Percentiles rank a stretch among this genome's conserved stretches.
These are phyloP conservation scores for Threskiornis aethiopicus DNA, from an alignment of 2,797 vertebrate genomes.

Conservation along the genomic window DNA sequence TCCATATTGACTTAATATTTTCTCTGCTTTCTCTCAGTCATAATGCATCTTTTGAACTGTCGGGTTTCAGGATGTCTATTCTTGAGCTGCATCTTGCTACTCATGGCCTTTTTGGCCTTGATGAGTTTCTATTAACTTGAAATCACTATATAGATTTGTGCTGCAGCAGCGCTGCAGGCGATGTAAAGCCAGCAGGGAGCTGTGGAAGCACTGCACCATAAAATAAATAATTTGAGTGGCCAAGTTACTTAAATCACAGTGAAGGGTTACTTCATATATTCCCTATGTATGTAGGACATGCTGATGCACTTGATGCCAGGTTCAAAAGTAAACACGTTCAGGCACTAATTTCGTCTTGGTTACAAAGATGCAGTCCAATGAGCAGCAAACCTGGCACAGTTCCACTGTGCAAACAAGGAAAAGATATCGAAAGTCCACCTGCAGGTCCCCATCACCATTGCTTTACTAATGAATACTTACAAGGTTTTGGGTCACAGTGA, in stretches of 20 bases:
- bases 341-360: neutral
- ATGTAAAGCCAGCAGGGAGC: neutral
- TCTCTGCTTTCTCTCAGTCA: neutral
- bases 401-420: neutral
- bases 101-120: neutral
- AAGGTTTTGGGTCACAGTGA: neutral
- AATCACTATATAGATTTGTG: neutral
- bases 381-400: neutral
- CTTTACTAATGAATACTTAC: neutral
- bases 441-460: neutral
- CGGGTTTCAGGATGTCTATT: neutral
- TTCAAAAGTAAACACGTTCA: neutral
- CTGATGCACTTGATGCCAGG: neutral
- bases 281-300: neutral
- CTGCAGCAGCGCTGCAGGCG: accelerated
- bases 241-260: neutral
- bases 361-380: neutral
- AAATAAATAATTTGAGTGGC: neutral
- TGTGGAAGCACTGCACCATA: neutral
- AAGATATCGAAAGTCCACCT: neutral
- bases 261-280: neutral
- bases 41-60: neutral
- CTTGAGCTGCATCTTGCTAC: neutral
- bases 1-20: neutral
- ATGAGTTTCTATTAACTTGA: neutral